Percentiles rank a stretch among this genome's conserved stretches.
Evolutionary conservation across 1,140 invertebrate genomes (phyloP).

Genomic region (Aphaenogaster floridana): DNA sequence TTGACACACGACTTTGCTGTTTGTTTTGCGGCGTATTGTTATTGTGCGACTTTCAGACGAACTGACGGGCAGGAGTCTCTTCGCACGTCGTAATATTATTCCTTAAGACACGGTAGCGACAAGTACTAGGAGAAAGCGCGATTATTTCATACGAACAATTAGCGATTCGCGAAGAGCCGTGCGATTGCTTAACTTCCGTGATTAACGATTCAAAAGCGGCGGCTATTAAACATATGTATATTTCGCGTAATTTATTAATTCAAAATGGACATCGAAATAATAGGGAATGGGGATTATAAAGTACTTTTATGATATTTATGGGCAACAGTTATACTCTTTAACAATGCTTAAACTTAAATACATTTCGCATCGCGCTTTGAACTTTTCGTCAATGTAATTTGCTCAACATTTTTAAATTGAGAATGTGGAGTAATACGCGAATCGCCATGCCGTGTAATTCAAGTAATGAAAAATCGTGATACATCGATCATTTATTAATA

Average conservation of each 20-base stretch:
- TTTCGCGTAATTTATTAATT: conserved; percentile 9
- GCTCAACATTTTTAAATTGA: neutral
- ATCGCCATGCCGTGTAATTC: neutral
- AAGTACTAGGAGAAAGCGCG: neutral
- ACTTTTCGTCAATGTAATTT: conserved; percentile 9
- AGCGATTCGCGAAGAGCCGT: neutral
- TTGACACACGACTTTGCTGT: neutral
- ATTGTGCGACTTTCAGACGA: neutral
- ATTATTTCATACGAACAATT: neutral
- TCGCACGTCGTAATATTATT: neutral
- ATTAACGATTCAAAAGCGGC: neutral
- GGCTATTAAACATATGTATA: neutral
- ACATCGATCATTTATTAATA: conserved; percentile 11
- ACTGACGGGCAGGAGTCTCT: neutral
- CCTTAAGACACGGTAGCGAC: neutral
- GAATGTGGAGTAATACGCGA: neutral
- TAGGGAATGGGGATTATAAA: neutral
- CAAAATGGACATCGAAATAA: neutral
- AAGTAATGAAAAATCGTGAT: conserved; percentile 23
- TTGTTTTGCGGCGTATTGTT: neutral
- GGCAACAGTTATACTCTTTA: neutral
- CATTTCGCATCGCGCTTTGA: neutral
- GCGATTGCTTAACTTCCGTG: neutral
- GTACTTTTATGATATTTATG: neutral
- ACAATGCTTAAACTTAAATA: neutral